Conservation (phyloP, 1,140 invertebrate species). For the Phymastichus coffea region DNA sequence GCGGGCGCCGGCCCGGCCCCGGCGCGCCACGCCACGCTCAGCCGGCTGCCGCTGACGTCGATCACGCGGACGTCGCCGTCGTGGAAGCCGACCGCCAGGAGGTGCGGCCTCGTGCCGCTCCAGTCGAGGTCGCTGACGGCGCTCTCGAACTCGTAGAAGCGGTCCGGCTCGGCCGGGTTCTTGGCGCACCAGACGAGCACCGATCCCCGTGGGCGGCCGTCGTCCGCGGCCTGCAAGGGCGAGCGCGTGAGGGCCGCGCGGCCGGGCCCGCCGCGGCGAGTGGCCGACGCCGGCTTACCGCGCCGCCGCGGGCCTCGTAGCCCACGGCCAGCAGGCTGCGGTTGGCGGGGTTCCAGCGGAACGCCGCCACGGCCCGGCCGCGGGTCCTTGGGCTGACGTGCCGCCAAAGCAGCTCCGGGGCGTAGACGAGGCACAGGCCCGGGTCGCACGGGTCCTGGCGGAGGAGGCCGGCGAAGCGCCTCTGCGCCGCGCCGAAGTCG, state of each 20-base stretch:
- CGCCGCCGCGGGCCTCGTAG: conserved; percentile 57
- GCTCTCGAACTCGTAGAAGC: conserved; percentile 66
- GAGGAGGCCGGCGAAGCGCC: conserved; percentile 65
- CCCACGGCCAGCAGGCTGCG: conserved; percentile 67
- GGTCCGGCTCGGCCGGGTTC: conserved; percentile 81
- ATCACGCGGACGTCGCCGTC: conserved; percentile 75
- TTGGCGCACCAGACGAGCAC: conserved; percentile 82
- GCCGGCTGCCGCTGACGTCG: conserved; percentile 62
- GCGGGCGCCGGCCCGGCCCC: conserved; percentile 58
- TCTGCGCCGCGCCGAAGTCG: conserved; percentile 63
- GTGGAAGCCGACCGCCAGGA: conserved; percentile 76
- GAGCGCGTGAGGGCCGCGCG: background rate
- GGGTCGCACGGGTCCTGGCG: conserved; percentile 61
- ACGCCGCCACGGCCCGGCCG: conserved; percentile 57
- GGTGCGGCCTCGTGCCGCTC: conserved; percentile 67
- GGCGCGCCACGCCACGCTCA: conserved; percentile 59
- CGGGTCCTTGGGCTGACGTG: conserved; percentile 55
- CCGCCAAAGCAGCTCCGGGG: conserved; percentile 65
- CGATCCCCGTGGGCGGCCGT: conserved; percentile 56
- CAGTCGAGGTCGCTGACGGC: conserved; percentile 75
- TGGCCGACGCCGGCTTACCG: background rate
- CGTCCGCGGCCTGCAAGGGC: conserved; percentile 53
- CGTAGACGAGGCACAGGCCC: conserved; percentile 65
- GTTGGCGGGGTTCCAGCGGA: conserved; percentile 68
- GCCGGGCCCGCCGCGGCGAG: background rate